A percentile compares a stretch with the other conserved stretches of the same genome.
phyloP scores from a whole-genome alignment of 2,888 invertebrate species.

The Linnaemya vulpina region DNA sequence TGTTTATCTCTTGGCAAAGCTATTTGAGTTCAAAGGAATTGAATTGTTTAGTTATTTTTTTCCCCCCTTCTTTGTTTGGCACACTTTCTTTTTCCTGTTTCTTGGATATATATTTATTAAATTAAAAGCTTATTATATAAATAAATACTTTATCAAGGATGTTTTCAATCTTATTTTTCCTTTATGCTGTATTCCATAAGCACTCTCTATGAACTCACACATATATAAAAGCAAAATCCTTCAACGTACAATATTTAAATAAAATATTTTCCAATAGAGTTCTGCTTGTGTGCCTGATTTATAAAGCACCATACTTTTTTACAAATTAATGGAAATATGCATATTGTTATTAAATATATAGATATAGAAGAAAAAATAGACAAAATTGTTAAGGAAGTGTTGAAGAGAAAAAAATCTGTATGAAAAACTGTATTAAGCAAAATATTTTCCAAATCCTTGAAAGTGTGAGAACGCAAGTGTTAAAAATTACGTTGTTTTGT shows the following conservation, averaged over 20 bases:
- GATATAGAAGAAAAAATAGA: not conserved
- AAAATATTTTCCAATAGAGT: not conserved
- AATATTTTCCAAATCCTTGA: not conserved
- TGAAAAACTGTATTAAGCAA: not conserved
- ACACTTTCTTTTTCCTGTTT: not conserved
- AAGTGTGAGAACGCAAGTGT: constrained; percentile 49
- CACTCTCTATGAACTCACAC: constrained; percentile 14
- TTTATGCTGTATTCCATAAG: not conserved
- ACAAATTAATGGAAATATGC: constrained; percentile 46
- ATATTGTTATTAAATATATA: no score
- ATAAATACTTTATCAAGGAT: constrained; percentile 39
- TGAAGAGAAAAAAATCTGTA: not conserved
- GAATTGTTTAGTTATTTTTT: constrained; percentile 48
- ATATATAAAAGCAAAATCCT: constrained; percentile 6
- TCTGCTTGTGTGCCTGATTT: not conserved
- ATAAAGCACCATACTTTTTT: constrained; percentile 40
- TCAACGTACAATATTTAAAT: not conserved
- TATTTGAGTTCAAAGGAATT: not conserved
- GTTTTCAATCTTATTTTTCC: constrained; percentile 6
- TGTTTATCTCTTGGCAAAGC: not conserved
- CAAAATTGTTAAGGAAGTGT: not conserved
- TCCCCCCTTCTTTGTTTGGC: not conserved
- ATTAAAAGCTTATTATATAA: constrained; percentile 54
- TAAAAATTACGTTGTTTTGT: constrained; percentile 58
- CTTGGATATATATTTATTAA: constrained; percentile 1